Evolutionary conservation across 2,797 vertebrate species (phyloP).

Genomic region (Bovichtus variegatus): DNA sequence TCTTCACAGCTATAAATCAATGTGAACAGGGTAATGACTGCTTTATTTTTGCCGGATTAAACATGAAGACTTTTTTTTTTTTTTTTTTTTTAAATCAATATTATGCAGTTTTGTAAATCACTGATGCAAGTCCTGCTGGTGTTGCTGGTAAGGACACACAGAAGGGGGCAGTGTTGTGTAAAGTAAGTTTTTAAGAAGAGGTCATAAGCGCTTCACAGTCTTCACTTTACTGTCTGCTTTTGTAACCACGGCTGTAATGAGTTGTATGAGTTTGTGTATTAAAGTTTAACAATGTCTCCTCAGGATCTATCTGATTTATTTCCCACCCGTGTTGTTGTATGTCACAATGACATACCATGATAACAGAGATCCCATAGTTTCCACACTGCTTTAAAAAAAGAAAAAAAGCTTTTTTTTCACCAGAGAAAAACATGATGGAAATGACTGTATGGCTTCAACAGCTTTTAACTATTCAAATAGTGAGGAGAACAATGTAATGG

Average conservation of each 20-base stretch:
- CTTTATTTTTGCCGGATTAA: conserved; percentile 14
- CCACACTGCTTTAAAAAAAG: not conserved
- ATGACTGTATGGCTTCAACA: not conserved
- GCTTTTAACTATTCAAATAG: not conserved
- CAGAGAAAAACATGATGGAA: not conserved
- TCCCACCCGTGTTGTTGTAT: not conserved
- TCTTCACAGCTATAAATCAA: conserved; percentile 26
- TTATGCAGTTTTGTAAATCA: conserved; percentile 18
- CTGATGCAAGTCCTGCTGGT: not conserved
- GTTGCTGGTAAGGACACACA: conserved; percentile 24
- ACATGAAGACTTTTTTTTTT: not conserved
- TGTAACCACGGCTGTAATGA: conserved; percentile 12
- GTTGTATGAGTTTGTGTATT: conserved; percentile 41
- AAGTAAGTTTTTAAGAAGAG: conserved; percentile 4
- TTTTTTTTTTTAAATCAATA: conserved; percentile 32
- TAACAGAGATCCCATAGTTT: not conserved
- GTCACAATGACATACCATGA: not conserved
- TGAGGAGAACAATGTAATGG: not conserved
- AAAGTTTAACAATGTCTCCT: conserved; percentile 10
- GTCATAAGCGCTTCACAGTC: not conserved
- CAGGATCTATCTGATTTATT: not conserved
- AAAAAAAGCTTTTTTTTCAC: too few relatives aligned
- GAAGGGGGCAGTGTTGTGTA: conserved; percentile 66
- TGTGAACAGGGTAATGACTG: conserved; percentile 15
- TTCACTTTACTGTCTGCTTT: not conserved